Conservation (phyloP, 2,797 vertebrate species). For the Fratercula arctica region DNA sequence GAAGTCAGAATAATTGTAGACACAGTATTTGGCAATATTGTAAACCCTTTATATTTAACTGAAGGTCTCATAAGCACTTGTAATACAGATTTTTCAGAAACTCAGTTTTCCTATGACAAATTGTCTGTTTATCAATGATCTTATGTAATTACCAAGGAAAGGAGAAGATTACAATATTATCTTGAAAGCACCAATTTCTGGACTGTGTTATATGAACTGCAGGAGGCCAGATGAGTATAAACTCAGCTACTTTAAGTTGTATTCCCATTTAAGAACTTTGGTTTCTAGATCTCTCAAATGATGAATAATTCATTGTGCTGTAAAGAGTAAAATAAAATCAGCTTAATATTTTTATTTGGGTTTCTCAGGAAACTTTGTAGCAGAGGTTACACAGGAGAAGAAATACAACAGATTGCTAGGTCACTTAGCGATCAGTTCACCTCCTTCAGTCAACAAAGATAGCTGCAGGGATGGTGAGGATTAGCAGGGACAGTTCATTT, state of each 20-base stretch:
- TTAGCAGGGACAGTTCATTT: background rate
- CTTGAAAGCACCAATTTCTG: background rate
- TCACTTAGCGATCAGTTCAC: background rate
- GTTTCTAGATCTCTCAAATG: background rate
- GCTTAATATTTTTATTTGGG: background rate
- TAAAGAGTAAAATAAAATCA: background rate
- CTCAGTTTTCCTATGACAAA: background rate
- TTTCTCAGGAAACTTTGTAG: background rate
- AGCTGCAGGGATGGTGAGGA: background rate
- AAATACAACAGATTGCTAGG: background rate
- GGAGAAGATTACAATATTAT: background rate
- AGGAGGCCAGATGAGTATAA: background rate
- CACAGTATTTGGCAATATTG: background rate
- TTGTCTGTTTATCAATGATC: background rate
- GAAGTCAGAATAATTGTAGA: background rate
- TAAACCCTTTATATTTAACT: background rate
- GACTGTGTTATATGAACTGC: background rate
- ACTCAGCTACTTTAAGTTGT: background rate
- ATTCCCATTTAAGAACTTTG: background rate
- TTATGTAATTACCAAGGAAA: background rate
- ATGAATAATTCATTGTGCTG: background rate
- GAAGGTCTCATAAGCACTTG: background rate
- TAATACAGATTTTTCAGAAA: background rate
- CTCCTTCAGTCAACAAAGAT: background rate
- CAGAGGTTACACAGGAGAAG: background rate